phyloP scores from a whole-genome alignment of 2,888 invertebrate species.

The Zaprionus lineosus region DNA sequence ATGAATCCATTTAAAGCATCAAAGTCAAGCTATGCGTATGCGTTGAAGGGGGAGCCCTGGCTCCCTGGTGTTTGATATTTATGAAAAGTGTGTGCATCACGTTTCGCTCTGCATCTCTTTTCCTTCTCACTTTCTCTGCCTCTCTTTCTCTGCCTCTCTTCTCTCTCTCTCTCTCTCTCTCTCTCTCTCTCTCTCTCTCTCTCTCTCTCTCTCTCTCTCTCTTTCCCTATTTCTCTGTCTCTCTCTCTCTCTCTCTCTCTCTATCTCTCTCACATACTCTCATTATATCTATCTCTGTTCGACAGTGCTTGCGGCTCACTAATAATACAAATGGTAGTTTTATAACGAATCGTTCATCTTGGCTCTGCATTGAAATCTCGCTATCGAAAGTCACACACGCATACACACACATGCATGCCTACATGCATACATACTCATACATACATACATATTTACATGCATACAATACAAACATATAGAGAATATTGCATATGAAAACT shows the following conservation, averaged over 20 bases:
- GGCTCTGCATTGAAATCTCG: conserved; percentile 8
- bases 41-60: conserved; percentile 44
- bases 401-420: no score
- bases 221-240: no score
- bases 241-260: conserved; percentile 30
- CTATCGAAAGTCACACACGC: conserved; percentile 45
- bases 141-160: conserved; percentile 33
- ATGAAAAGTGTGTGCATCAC: conserved; percentile 20
- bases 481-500: conserved; percentile 10
- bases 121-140: no score
- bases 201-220: no score
- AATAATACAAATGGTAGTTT: conserved; percentile 18
- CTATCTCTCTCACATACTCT: no score
- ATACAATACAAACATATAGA: conserved; percentile 42
- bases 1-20: conserved; percentile 49
- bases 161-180: conserved; percentile 23
- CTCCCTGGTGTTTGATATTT: conserved; percentile 82
- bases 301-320: conserved; percentile 15
- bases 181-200: conserved; percentile 17
- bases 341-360: conserved; percentile 1
- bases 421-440: conserved; percentile 11
- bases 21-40: conserved; percentile 47
- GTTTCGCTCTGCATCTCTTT: no score
- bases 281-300: conserved; percentile 21
- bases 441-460: conserved; percentile 32